A percentile compares a stretch with the other conserved stretches of the same genome.
These are phyloP conservation scores for Palaemon carinicauda DNA, from an alignment of 1,140 invertebrate genomes.

Conservation along the genomic window DNA sequence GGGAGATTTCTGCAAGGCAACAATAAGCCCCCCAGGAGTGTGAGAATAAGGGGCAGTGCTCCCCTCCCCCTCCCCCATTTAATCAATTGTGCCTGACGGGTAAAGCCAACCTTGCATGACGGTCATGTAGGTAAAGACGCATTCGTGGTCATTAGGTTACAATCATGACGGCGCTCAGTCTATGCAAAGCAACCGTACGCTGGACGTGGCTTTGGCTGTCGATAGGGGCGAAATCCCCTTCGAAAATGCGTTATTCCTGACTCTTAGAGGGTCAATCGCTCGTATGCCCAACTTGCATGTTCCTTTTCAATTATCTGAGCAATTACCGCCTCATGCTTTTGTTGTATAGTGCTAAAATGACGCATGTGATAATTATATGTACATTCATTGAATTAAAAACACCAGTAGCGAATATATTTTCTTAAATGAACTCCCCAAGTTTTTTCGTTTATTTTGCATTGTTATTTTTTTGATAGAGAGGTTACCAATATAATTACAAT, in stretches of 20 bases:
- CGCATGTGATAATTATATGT: constrained; percentile 48
- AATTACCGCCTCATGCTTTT: constrained; percentile 52
- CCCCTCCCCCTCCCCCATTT: background rate
- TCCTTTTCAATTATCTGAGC: constrained; percentile 44
- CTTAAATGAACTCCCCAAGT: background rate
- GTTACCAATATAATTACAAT: too few relatives aligned
- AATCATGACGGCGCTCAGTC: background rate
- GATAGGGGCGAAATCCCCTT: background rate
- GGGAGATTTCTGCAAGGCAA: too few relatives aligned
- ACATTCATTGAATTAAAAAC: constrained; percentile 50
- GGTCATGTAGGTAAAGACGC: constrained; percentile 2
- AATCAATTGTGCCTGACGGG: background rate
- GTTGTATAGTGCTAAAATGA: constrained; percentile 50
- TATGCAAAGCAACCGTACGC: background rate
- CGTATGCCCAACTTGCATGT: constrained; percentile 1
- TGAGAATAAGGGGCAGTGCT: background rate
- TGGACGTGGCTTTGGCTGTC: background rate
- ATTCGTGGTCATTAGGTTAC: constrained; percentile 42
- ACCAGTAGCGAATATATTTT: background rate
- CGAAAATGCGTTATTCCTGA: background rate
- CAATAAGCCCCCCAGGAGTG: background rate
- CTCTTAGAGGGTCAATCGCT: background rate
- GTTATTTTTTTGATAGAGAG: too few relatives aligned
- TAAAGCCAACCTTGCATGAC: constrained; percentile 27
- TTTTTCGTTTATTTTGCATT: background rate